Evolutionary conservation across 2,113 vertebrate species (phyloP).

Genomic region (Pachyramphus minor): DNA sequence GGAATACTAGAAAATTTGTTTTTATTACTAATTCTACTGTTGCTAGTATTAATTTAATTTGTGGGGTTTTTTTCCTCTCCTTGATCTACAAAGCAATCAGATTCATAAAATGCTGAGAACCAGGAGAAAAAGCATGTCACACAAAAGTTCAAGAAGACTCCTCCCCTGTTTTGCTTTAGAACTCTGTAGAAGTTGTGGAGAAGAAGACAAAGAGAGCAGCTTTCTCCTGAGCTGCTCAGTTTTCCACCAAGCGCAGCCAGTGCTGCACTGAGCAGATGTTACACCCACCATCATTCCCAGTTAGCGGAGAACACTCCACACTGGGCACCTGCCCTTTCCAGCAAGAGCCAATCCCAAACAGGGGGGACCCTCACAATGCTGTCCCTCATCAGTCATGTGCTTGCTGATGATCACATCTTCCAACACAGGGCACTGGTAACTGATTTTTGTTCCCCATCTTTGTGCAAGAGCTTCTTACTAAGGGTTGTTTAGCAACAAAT

Average conservation of each 20-base stretch:
- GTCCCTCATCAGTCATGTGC: background rate
- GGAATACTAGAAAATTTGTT: background rate
- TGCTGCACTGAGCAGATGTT: background rate
- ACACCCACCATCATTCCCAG: background rate
- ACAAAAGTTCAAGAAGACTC: background rate
- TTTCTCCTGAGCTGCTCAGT: background rate
- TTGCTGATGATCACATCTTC: background rate
- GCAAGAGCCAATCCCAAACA: background rate
- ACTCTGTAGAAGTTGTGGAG: background rate
- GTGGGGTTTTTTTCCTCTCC: accelerated
- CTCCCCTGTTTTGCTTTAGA: background rate
- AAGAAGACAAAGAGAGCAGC: background rate
- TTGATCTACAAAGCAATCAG: background rate
- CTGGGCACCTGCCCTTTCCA: background rate
- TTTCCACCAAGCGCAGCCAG: background rate
- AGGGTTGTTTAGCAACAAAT: background rate
- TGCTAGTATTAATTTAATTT: background rate
- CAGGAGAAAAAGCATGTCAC: background rate
- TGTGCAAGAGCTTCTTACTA: background rate
- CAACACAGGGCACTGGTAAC: background rate
- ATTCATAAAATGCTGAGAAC: background rate
- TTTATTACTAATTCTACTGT: background rate
- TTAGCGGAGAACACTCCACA: background rate
- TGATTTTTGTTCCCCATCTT: background rate
- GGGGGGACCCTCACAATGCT: background rate